Base-by-base conservation (phyloP, 2,888 invertebrate genomes). In the Synergus laeviventris region DNA sequence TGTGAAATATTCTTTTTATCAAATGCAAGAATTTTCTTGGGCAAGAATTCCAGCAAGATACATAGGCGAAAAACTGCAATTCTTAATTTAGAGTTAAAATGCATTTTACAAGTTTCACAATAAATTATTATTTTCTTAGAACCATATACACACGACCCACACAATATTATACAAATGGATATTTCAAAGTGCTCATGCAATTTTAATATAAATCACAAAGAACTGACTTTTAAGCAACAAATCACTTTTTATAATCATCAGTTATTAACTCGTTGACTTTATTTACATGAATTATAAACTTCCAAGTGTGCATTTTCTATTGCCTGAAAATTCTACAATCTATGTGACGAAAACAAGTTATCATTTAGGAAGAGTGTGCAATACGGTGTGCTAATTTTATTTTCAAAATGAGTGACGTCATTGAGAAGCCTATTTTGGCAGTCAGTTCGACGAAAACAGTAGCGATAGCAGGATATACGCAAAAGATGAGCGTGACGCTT, bases 361-460 rank as follows among this genome's bases (percentile, higher is more conserved):
- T 49, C 11, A 31, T 70, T 70, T 49, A 49, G 42, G 31, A 66
- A 66, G 45, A 66, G 42, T 31, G 24, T 45, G 45, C 45, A 45
- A 66, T 66, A 24, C 31, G 2, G 45, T n/a, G 70, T 70, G 45
- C n/a, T 70, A 70, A 70, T 49, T 70, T 70, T 70, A 36, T 49
- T 49, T 49, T 70, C 31, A 70, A 70, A 49, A 49, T 31, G 24
- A 49, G 45, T 70, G 70, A 70, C 70, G 70, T 70, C 70, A 70
- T 16, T 70, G 49, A 49, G 70, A 66, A 42, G 66, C 66, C 66
- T 66, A 66, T 66, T 66, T 66, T 66, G 66, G 45, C 49, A 70
- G 49, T 36, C 49, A 24, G 21, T 49, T 70, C 70, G 24, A n/a
- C 31, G 70, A 49, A 70, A 70, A 12, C 31, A 36, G 70, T 70